Evolutionary conservation across 92 coral and sea anemone genomes (phyloP), one percentile per base, ranked within the genome.

Genomic region (Scolanthus callimorphus): DNA sequence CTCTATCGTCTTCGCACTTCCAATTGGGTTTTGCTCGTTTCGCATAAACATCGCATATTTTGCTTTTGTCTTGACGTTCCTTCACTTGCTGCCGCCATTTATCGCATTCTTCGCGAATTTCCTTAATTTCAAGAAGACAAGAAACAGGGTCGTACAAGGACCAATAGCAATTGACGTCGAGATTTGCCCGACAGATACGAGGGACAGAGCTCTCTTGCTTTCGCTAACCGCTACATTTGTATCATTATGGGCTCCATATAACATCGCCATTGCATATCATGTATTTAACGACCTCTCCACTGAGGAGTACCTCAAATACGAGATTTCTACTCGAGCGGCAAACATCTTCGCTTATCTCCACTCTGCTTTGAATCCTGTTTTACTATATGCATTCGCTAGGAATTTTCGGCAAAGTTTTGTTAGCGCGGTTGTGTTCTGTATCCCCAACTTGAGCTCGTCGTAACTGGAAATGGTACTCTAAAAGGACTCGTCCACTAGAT

Each of bases 221-320:
- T 27, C 68, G 15, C 28, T 65, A 55, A 26, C 52, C 0, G 27
- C 38, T 2, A 65, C 62, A 1, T 44, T 76, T n/a, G 17, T 76
- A 15, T 34, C 67, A 4, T 48, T 61, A 44, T 76, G 83, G 83
- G 60, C 65, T 20, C 76, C 76, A 15, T 76, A 67, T 53, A 64
- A 68, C 28, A 54, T 43, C 23, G 49, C 60, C 20, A 41, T 49
- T 54, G 48, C 45, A 2, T 44, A 43, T 39, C 62, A 51, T 20
- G 49, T 29, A 13, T 57, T 76, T 43, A 27, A 13, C 34, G 49
- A 61, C 0, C 17, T 13, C 21, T 46, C 52, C 29, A 47, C 43
- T 29, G 45, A 25, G 17, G 56, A 31, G 20, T 43, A 59, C 51
- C 47, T 53, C 20, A 49, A 45, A 23, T 20, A 31, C 20, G 21